phyloP scores from a whole-genome alignment of 2,888 invertebrate species.

The Melitaea athalia region DNA sequence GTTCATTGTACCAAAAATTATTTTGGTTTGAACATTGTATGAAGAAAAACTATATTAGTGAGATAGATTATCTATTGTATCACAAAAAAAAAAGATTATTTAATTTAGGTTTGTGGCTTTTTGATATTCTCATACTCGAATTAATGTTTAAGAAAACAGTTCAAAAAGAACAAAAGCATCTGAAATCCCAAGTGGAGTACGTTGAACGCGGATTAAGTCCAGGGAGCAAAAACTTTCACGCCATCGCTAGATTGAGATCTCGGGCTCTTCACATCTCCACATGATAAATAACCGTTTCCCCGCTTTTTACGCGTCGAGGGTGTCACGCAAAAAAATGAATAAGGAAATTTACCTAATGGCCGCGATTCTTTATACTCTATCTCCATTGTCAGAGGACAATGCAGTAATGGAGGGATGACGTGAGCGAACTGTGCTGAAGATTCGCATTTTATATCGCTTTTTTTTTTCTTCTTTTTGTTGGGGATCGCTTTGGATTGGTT shows the following conservation, averaged over 20 bases:
- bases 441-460: conserved; percentile 56
- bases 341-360: conserved; percentile 83
- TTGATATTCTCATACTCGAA: no score
- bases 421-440: conserved; percentile 65
- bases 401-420: conserved; percentile 80
- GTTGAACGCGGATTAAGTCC: conserved; percentile 23
- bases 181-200: conserved; percentile 8
- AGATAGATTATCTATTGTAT: no score
- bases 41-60: no score
- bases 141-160: no score
- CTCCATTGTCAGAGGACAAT: conserved; percentile 79
- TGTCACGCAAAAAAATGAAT: conserved; percentile 81
- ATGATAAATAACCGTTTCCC: conserved; percentile 74
- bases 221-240: conserved; percentile 57
- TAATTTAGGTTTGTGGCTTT: no score
- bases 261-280: conserved; percentile 53
- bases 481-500: not conserved
- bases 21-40: no score
- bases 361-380: conserved; percentile 78
- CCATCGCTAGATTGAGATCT: conserved; percentile 71
- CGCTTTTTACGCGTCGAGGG: conserved; percentile 72
- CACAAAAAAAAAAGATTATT: no score
- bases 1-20: no score
- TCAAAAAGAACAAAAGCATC: conserved; percentile 6
- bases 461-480: conserved; percentile 39